Evolutionary conservation across 2,113 vertebrate species (phyloP).

Genomic region (Arvicanthis niloticus): DNA sequence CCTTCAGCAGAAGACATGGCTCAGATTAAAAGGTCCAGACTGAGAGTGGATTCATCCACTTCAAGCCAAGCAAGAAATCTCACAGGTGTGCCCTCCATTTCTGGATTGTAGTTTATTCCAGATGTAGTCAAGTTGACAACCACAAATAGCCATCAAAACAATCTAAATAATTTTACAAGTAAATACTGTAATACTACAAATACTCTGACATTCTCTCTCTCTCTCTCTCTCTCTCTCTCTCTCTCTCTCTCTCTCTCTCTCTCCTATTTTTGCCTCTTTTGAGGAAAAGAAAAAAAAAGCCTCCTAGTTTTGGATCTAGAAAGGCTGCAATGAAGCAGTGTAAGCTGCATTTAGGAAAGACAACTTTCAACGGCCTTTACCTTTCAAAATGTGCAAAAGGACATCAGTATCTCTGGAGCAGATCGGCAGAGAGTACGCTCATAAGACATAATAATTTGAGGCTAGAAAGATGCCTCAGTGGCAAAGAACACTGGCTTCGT

Average conservation of each 20-base stretch:
- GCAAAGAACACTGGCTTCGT: neutral
- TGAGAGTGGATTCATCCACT: no score
- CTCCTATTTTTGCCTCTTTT: neutral
- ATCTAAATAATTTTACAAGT: slow-evolving; percentile 2
- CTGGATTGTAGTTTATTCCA: no score
- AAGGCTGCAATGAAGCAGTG: neutral
- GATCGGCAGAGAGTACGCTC: neutral
- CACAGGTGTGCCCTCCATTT: no score
- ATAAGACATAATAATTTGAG: slow-evolving; percentile 14
- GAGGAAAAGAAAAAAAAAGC: neutral
- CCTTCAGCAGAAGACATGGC: no score
- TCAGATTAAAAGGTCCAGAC: no score
- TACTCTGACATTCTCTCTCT: neutral
- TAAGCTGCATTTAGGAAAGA: neutral
- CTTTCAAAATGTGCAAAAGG: neutral
- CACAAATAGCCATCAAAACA: neutral
- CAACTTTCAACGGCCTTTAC: neutral
- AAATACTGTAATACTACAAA: neutral
- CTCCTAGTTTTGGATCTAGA: neutral
- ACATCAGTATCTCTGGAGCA: neutral
- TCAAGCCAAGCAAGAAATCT: no score
- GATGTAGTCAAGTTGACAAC: no score
- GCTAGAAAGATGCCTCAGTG: neutral
- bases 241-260: no score
- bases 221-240: no score